phyloP scores from a whole-genome alignment of 2,797 vertebrate species.

The Eleutherodactylus coqui region DNA sequence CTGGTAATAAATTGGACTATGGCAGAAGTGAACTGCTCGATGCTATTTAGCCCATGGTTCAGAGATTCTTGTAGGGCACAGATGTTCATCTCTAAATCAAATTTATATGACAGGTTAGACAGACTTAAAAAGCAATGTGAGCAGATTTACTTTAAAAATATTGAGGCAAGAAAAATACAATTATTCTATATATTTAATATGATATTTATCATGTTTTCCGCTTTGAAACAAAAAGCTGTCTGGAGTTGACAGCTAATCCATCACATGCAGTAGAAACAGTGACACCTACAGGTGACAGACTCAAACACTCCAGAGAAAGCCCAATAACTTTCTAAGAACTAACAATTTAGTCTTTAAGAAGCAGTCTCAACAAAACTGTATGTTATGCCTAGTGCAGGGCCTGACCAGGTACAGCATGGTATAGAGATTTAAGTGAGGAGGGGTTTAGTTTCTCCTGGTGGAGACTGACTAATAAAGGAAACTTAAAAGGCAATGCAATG shows the following conservation, averaged over 20 bases:
- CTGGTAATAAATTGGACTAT: no score
- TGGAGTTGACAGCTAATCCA: neutral
- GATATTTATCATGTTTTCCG: neutral
- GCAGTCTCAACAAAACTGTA: no score
- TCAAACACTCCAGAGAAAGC: neutral
- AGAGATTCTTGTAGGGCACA: neutral
- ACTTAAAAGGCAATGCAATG: no score
- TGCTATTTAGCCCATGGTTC: neutral
- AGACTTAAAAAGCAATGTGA: neutral
- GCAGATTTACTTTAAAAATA: neutral
- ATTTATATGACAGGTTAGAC: neutral
- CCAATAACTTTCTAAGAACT: neutral
- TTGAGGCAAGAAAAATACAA: neutral
- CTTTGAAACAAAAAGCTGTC: neutral
- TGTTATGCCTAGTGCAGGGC: no score
- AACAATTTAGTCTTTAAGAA: no score
- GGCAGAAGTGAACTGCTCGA: no score
- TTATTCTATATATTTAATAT: neutral
- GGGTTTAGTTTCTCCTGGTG: no score
- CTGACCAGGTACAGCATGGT: no score
- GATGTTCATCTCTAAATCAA: neutral
- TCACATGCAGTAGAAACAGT: conserved; percentile 12
- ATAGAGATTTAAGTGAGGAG: no score
- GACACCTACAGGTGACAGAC: conserved; percentile 3
- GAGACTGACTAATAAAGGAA: no score